Conservation (phyloP, 2,113 vertebrate genomes). For the Salminus brasiliensis region DNA sequence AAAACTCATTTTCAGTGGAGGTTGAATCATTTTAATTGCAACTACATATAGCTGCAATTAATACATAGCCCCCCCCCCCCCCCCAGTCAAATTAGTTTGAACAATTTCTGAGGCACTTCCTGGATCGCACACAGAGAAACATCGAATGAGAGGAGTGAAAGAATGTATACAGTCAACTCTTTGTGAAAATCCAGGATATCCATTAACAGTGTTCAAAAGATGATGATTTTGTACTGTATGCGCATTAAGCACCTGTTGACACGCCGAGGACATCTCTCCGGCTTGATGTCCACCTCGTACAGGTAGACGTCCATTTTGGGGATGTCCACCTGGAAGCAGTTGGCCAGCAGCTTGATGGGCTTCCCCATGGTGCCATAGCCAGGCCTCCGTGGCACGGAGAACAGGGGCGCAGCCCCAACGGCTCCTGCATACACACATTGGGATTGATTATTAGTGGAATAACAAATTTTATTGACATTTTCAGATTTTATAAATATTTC, state of each 20-base stretch:
- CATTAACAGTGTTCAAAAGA: no score
- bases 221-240: neutral
- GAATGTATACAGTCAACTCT: neutral
- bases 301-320: constrained; percentile 99
- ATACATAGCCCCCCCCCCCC: no score
- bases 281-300: constrained; percentile 98
- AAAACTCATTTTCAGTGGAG: no score
- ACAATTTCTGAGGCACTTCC: neutral
- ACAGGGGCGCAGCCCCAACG: constrained; percentile 89
- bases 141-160: neutral
- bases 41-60: no score
- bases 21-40: no score
- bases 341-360: constrained; percentile 97
- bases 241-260: constrained; percentile 86
- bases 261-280: constrained; percentile 95
- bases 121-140: neutral
- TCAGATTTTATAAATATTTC: no score
- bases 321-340: constrained; percentile 99
- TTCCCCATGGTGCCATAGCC: constrained; percentile 98
- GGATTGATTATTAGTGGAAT: no score
- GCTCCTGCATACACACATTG: constrained; percentile 74
- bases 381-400: constrained; percentile 91
- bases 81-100: no score
- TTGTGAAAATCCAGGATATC: neutral
- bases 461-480: no score